Conservation (phyloP, 2,113 vertebrate genomes). For the Semnopithecus entellus region DNA sequence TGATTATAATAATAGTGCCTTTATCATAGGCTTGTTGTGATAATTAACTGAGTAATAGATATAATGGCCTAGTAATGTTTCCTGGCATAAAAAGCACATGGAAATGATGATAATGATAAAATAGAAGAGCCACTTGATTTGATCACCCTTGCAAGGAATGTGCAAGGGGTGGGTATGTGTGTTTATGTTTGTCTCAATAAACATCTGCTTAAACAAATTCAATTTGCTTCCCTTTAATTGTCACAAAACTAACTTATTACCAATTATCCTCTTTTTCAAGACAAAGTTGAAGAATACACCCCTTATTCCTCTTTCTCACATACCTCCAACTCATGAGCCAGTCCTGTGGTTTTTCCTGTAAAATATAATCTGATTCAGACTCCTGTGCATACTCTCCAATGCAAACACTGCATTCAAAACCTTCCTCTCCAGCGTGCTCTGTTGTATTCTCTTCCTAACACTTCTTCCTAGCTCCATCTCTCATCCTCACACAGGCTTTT, state of each 20-base stretch:
- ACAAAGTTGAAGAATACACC: background rate
- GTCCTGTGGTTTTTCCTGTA: background rate
- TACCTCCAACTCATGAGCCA: background rate
- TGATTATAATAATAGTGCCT: background rate
- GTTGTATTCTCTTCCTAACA: background rate
- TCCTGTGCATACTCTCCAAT: background rate
- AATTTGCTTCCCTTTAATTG: background rate
- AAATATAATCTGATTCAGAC: background rate
- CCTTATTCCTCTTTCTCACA: background rate
- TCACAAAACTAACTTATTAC: background rate
- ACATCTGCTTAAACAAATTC: slow-evolving; percentile 14
- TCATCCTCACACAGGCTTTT: background rate
- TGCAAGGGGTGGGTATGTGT: background rate
- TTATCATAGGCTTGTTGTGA: background rate
- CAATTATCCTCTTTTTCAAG: background rate
- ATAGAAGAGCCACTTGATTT: background rate
- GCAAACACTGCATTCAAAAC: background rate
- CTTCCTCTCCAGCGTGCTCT: background rate
- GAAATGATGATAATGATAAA: background rate
- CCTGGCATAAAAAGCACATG: background rate
- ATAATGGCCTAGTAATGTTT: background rate
- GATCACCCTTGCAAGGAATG: background rate
- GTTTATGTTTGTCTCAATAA: background rate
- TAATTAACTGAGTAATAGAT: background rate
- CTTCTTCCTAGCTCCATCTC: background rate